phyloP scores from a whole-genome alignment of 2,888 invertebrate species.

The Leuctra nigra region DNA sequence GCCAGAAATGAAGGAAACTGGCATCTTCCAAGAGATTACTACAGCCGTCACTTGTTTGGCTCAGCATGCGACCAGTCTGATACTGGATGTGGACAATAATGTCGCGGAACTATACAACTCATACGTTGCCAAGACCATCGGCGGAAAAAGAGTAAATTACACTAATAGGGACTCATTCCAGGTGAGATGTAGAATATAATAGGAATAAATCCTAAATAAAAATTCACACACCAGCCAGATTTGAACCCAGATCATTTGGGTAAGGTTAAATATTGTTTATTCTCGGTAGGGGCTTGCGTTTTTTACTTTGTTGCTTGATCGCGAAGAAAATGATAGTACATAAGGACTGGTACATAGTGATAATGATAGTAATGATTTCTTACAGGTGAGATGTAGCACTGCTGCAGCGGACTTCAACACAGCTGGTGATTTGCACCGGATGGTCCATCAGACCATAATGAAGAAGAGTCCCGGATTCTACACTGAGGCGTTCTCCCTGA shows the following conservation, averaged over 20 bases:
- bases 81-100: slow-evolving; percentile 21
- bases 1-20: slow-evolving; percentile 1
- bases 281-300: too few species aligned
- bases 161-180: slow-evolving; percentile 14
- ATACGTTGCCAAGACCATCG: slow-evolving; percentile 15
- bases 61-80: slow-evolving; percentile 15
- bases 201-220: background rate
- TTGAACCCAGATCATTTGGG: too few species aligned
- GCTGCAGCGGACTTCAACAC: slow-evolving; percentile 16
- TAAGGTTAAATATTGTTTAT: too few species aligned
- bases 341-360: too few species aligned
- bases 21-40: slow-evolving; percentile 19
- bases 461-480: background rate
- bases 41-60: slow-evolving; percentile 13
- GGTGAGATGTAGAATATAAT: slow-evolving; percentile 6
- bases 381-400: slow-evolving; percentile 18
- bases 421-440: background rate
- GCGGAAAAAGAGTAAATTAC: slow-evolving; percentile 21
- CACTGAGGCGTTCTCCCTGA: background rate
- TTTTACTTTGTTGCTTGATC: too few species aligned
- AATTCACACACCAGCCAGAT: too few species aligned
- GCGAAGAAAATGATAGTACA: too few species aligned
- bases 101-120: slow-evolving; percentile 13
- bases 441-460: background rate
- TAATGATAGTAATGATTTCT: too few species aligned